A percentile compares a stretch with the other conserved stretches of the same genome.
phyloP scores from a whole-genome alignment of 2,797 vertebrate species.

The Yasuhikotakia modesta region DNA sequence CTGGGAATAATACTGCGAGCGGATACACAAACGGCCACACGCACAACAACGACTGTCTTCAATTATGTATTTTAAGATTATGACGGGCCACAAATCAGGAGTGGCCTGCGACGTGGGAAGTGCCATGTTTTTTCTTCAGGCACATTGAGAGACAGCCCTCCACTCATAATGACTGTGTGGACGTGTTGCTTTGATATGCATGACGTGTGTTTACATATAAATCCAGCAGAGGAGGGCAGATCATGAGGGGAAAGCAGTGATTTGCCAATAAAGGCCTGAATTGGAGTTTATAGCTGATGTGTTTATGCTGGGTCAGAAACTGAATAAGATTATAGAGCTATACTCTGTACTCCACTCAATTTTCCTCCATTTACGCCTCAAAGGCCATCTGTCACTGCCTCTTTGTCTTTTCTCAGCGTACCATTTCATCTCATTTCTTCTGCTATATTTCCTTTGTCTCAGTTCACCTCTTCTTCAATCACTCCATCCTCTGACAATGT shows the following conservation, averaged over 20 bases:
- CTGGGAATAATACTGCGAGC: constrained; percentile 13
- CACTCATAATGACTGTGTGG: constrained; percentile 19
- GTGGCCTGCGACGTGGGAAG: background rate
- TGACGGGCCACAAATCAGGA: background rate
- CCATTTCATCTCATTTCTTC: constrained; percentile 29
- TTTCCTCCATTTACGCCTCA: constrained; percentile 44
- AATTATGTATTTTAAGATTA: constrained; percentile 34
- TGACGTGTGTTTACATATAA: constrained; percentile 31
- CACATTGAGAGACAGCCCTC: constrained; percentile 23
- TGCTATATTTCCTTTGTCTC: constrained; percentile 27
- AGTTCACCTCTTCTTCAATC: constrained; percentile 20
- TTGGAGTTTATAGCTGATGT: constrained; percentile 46
- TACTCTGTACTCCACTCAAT: constrained; percentile 37
- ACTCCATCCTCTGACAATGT: background rate
- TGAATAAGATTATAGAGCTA: constrained; percentile 35
- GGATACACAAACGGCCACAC: constrained; percentile 13
- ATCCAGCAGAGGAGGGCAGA: constrained; percentile 23
- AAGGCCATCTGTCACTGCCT: constrained; percentile 42
- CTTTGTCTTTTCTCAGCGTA: constrained; percentile 21
- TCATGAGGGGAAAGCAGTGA: constrained; percentile 39
- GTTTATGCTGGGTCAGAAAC: constrained; percentile 42
- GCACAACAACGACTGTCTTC: constrained; percentile 38
- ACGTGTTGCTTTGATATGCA: constrained; percentile 13
- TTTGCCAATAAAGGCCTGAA: constrained; percentile 48
- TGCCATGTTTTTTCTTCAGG: constrained; percentile 14